Percentiles rank a stretch among this genome's conserved stretches.
phyloP scores from a whole-genome alignment of 2,113 vertebrate genomes.

The Melanerpes formicivorus region DNA sequence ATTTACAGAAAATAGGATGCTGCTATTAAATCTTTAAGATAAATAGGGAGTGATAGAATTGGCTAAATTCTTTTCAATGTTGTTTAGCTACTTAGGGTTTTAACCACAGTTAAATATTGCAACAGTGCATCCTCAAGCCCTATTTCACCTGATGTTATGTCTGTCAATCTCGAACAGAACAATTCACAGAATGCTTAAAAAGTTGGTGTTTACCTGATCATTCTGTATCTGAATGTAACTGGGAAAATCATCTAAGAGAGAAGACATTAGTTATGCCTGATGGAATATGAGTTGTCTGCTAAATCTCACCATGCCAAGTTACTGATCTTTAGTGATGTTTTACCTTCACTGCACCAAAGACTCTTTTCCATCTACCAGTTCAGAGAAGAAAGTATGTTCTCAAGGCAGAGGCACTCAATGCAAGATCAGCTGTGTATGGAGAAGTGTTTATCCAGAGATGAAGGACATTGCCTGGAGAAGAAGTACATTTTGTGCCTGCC shows the following conservation, averaged over 20 bases:
- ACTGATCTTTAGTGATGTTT: neutral
- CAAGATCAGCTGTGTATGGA: neutral
- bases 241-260: neutral
- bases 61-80: neutral
- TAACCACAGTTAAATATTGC: constrained; percentile 5
- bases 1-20: constrained; percentile 15
- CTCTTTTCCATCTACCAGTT: neutral
- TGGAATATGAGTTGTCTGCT: neutral
- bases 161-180: neutral
- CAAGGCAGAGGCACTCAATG: fast-evolving
- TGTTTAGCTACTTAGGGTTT: neutral
- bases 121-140: neutral
- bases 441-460: neutral
- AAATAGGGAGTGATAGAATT: neutral
- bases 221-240: fast-evolving
- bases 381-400: neutral
- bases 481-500: neutral
- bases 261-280: neutral
- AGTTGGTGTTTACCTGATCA: neutral
- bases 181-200: neutral
- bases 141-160: neutral
- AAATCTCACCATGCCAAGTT: neutral
- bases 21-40: neutral
- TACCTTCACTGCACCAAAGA: neutral
- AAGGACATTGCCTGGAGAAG: neutral